Percentiles rank a stretch among this genome's conserved stretches.
Conservation (phyloP, 1,140 invertebrate species). For the Radopholus similis region DNA sequence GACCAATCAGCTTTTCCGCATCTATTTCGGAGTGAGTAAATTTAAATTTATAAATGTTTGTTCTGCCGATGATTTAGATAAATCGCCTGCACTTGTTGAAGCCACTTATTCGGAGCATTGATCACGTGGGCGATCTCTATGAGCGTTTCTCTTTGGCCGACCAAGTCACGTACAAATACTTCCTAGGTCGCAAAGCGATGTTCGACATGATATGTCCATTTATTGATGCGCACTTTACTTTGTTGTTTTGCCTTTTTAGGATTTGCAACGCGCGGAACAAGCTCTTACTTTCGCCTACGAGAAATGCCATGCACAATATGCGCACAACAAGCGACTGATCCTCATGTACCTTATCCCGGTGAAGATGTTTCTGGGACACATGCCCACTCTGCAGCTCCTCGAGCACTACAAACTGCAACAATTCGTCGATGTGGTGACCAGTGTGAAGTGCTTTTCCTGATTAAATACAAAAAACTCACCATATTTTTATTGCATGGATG, state of each 20-base stretch:
- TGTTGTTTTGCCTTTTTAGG: neutral
- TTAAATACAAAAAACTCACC: neutral
- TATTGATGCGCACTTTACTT: neutral
- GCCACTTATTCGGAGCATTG: constrained; percentile 89
- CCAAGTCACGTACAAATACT: constrained; percentile 82
- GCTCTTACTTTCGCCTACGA: constrained; percentile 86
- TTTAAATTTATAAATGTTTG: neutral
- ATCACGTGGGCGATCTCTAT: constrained; percentile 76
- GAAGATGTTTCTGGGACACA: constrained; percentile 88
- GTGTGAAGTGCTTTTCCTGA: constrained; percentile 36
- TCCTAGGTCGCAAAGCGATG: constrained; percentile 92
- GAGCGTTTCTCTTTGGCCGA: constrained; percentile 78
- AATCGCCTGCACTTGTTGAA: constrained; percentile 95
- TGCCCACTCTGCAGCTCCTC: constrained; percentile 75
- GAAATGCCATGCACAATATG: constrained; percentile 76
- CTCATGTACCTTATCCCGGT: constrained; percentile 93
- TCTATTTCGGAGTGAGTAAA: constrained; percentile 80
- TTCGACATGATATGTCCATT: constrained; percentile 72
- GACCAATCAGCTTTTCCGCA: constrained; percentile 93
- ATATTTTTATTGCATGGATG: constrained; percentile 65
- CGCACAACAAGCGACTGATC: constrained; percentile 85
- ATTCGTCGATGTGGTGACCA: constrained; percentile 73
- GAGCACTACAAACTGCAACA: constrained; percentile 83
- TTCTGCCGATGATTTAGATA: constrained; percentile 59
- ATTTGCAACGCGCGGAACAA: constrained; percentile 74